Base-by-base conservation (phyloP, 2,797 vertebrate species). In the Pampus argenteus region DNA sequence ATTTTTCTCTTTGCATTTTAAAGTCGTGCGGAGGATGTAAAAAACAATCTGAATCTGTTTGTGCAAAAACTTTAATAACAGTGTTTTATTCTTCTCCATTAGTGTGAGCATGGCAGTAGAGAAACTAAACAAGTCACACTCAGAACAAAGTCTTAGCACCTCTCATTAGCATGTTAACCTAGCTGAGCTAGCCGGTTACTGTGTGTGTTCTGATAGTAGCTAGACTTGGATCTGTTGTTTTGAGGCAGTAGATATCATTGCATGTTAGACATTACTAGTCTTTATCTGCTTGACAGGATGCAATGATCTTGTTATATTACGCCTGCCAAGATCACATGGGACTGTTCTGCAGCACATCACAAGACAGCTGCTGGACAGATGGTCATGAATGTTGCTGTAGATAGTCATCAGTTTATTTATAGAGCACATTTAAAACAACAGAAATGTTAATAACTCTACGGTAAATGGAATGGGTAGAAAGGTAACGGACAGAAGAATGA, bases 61-160 rank as follows among this genome's bases (percentile, higher is more conserved):
- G 10, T 28, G 50, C 51, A 57, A 67, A 44, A 23, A 18, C 4
- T 2, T 49, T 38, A 2, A 8, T 23, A 2, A 56, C 28, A 1
- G 60, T 66, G 74, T 83, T 81, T 76, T 70, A 60, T 2, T 5
- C 25, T 5, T 59, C 6, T 72, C 67, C 36, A 4, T 76, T 6
- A 54, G 67, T 38, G n/a, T n/a, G 60, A 66, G n/a, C 55, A 61
- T 52, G 57, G 14, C 26, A 1, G 56, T 14, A 58, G 49, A 56
- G 52, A 64, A 36, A 40, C 17, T 55, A 15, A 18, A 79, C 15
- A 40, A 40, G 59, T 40, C 3, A 0, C 18, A 55, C 44, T 66
- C 0, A 22, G 52, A 40, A 6, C 29, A 6, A 23, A 52, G 40
- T 63, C 57, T 55, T 61, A 66, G 56, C 6, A 5, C 48, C 62